Evolutionary conservation across 2,888 invertebrate species (phyloP), one percentile per base, ranked within the genome.

Genomic region (Kryphioiulus occultus): DNA sequence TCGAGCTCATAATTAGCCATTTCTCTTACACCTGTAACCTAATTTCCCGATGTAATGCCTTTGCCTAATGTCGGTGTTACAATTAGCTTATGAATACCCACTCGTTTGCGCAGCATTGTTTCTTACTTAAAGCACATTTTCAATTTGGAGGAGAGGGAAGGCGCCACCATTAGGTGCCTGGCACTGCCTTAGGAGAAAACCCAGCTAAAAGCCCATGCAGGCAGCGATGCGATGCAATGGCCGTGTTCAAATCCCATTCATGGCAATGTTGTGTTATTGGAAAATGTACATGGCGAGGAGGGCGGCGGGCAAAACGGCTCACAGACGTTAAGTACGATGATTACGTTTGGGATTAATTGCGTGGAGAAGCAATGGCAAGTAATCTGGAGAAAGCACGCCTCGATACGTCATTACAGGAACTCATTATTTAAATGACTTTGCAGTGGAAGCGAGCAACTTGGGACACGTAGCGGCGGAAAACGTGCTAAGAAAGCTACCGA

Each of bases 281-380:
- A 78, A 78, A 78, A 78, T 78, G 78, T 78, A 30, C 68, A 68
- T 68, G 68, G 68, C 26, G 68, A 15, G 26, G 26, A 78, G 26
- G 85, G 85, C 85, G 42, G 39, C 35, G n/a, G 39, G 42, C 39
- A 44, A 42, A 85, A 85, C 39, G 44, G 78, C 44, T 85, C 44
- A 85, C 39, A 85, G 85, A 85, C 85, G 85, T 85, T 85, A 85
- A 85, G 85, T 85, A 86, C 53, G 32, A 86, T 86, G 86, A 86
- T 86, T 86, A 86, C 86, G 86, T 86, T 86, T 47, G 86, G 86
- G 86, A 86, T 86, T 86, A 86, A 86, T 86, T 86, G 86, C 53
- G 86, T 86, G 86, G 86, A 86, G 86, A 86, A 86, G 86, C 86
- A 53, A 53, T 32, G 32, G 32, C 44, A 86, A 86, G 86, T 86